Evolutionary conservation across 2,113 vertebrate genomes (phyloP).

Genomic region (Erythrolamprus reginae): DNA sequence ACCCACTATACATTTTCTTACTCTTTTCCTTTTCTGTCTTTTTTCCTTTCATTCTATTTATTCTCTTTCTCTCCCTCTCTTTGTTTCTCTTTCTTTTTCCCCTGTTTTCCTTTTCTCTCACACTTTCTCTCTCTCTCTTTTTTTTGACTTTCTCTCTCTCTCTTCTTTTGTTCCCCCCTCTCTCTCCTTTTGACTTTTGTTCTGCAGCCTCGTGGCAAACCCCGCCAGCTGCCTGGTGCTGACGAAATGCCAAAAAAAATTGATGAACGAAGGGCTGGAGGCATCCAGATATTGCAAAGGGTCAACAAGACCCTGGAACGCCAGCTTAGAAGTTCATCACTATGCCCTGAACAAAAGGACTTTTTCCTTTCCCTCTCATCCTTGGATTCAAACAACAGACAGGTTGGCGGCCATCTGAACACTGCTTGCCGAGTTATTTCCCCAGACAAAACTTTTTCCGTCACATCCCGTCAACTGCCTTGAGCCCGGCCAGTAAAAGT

Average conservation of each 20-base stretch:
- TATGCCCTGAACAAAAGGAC: not conserved
- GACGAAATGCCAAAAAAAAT: conserved; percentile 43
- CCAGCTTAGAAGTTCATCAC: conserved; percentile 8
- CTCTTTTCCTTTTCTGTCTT: no score
- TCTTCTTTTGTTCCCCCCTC: not conserved
- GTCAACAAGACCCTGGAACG: conserved; percentile 4
- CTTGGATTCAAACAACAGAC: conserved; percentile 32
- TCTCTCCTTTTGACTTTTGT: conserved; percentile 21
- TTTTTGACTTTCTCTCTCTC: not conserved
- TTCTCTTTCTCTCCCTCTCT: no score
- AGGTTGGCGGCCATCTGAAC: conserved; percentile 49
- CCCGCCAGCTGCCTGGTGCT: conserved; percentile 25
- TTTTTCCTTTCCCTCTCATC: not conserved
- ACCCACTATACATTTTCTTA: no score
- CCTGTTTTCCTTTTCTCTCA: no score
- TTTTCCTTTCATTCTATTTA: no score
- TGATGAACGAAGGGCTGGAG: conserved; percentile 49
- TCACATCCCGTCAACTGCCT: conserved; percentile 50
- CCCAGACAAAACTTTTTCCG: conserved; percentile 48
- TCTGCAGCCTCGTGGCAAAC: conserved; percentile 19
- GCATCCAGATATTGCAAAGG: conserved; percentile 36
- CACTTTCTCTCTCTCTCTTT: not conserved
- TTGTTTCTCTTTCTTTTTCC: no score
- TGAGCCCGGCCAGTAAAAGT: conserved; percentile 45
- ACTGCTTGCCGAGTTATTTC: conserved; percentile 61